A percentile compares a stretch with the other conserved stretches of the same genome.
Conservation (phyloP, 2,113 vertebrate species). For the Heptranchias perlo region DNA sequence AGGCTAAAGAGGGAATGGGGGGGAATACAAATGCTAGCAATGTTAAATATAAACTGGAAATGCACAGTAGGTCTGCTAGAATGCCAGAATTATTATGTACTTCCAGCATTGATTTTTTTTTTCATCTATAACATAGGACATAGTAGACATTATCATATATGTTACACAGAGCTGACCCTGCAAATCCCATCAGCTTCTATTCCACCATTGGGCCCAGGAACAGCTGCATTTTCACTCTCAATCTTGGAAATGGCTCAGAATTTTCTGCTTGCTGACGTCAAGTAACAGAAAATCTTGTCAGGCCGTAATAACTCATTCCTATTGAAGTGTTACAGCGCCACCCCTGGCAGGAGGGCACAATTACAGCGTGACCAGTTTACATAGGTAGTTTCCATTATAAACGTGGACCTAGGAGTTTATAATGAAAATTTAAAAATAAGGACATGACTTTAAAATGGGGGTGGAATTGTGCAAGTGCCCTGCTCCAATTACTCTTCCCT, state of each 20-base stretch:
- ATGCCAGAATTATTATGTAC: neutral
- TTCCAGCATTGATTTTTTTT: neutral
- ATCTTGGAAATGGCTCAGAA: neutral
- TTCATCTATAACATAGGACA: neutral
- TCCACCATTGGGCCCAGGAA: neutral
- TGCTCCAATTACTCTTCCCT: neutral
- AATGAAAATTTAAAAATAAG: neutral
- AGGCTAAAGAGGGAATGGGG: too few relatives aligned
- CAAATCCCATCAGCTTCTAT: too few relatives aligned
- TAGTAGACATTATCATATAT: neutral
- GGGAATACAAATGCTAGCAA: too few relatives aligned
- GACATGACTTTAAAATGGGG: neutral
- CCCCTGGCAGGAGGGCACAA: neutral
- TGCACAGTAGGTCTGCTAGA: too few relatives aligned
- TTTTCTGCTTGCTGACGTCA: neutral
- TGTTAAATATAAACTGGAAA: too few relatives aligned
- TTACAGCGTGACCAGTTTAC: slow-evolving; percentile 7
- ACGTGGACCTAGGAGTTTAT: neutral
- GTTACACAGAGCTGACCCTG: neutral
- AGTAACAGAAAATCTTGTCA: too few relatives aligned
- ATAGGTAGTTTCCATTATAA: neutral
- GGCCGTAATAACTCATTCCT: neutral
- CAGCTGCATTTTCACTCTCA: neutral
- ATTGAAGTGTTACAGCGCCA: neutral
- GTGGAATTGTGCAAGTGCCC: neutral